Evolutionary conservation across 2,888 invertebrate species (phyloP).

Genomic region (Dromius quadrimaculatus): DNA sequence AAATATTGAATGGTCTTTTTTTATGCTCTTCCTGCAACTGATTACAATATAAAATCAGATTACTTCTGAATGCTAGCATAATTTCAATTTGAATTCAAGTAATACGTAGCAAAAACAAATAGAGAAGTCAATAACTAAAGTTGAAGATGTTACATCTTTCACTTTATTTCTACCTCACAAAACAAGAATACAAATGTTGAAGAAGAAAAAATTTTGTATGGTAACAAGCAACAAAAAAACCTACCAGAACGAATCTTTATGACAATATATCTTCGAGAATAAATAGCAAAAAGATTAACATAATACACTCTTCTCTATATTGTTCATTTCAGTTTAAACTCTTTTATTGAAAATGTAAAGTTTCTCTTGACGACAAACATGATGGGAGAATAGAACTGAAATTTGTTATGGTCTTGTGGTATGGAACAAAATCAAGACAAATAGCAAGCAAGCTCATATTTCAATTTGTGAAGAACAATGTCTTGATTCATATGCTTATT

Average conservation of each 20-base stretch:
- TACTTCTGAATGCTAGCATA: too few species aligned
- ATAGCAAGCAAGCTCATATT: too few species aligned
- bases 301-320: conserved; percentile 17
- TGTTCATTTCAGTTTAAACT: conserved; percentile 17
- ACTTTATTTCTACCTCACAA: not conserved
- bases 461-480: too few species aligned
- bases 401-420: too few species aligned
- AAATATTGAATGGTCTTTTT: too few species aligned
- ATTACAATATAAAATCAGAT: too few species aligned
- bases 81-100: not conserved
- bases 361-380: conserved; percentile 25
- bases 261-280: conserved; percentile 19
- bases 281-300: not conserved
- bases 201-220: conserved; percentile 21
- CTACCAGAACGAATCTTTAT: conserved; percentile 2
- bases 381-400: too few species aligned
- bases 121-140: conserved; percentile 24
- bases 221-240: conserved; percentile 13
- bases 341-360: conserved; percentile 40
- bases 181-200: conserved; percentile 8
- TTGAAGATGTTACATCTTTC: conserved; percentile 12
- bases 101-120: conserved; percentile 11
- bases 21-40: too few species aligned
- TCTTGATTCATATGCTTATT: too few species aligned
- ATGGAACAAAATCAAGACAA: too few species aligned